Conservation (phyloP, 2,797 vertebrate genomes). For the Coracias cyanogaster region DNA sequence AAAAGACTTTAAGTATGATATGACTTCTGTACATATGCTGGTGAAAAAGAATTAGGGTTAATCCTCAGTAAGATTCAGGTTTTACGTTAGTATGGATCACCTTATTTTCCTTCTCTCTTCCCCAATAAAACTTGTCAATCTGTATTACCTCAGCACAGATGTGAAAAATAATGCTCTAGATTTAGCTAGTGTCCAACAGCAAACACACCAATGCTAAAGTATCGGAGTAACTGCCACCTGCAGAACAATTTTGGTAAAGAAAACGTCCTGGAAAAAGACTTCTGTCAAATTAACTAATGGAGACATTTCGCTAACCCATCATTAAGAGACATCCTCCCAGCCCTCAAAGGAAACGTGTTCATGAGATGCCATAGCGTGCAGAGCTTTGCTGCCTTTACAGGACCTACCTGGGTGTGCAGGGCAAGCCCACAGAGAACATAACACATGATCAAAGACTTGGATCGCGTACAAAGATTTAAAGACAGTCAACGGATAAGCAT, state of each 20-base stretch:
- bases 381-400: background rate
- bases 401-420: constrained; percentile 25
- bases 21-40: background rate
- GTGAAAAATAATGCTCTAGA: background rate
- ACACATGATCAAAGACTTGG: constrained; percentile 50
- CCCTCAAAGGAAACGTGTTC: background rate
- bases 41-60: background rate
- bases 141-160: background rate
- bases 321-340: background rate
- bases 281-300: background rate
- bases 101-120: background rate
- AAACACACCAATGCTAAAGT: background rate
- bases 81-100: background rate
- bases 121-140: background rate
- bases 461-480: constrained; percentile 44
- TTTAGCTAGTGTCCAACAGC: background rate
- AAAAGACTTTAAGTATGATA: background rate
- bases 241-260: background rate
- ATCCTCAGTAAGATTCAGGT: background rate
- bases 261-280: background rate
- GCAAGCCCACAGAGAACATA: constrained; percentile 5
- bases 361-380: background rate
- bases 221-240: background rate
- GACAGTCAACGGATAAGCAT: background rate
- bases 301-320: background rate